Percentiles rank a stretch among this genome's conserved stretches.
Evolutionary conservation across 2,113 vertebrate species (phyloP).

Genomic region (Carlito syrichta): DNA sequence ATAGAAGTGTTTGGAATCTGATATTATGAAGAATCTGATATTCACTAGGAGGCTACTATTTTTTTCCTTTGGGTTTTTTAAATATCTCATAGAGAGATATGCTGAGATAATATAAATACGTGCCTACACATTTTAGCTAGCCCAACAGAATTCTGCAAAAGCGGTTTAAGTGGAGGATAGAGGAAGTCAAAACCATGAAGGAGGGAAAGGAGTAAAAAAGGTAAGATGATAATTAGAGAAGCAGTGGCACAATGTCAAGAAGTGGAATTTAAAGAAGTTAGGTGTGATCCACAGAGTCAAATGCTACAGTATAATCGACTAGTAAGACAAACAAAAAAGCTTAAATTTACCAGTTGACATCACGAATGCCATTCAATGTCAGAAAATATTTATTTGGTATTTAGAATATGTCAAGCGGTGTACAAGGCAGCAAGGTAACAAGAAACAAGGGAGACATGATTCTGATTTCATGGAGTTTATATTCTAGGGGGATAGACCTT

Average conservation of each 20-base stretch:
- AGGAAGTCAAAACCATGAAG: not conserved
- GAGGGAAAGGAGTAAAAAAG: not conserved
- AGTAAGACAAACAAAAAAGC: not conserved
- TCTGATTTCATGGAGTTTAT: not conserved
- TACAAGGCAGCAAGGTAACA: not conserved
- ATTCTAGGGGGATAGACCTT: not conserved
- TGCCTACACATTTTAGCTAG: too few relatives aligned
- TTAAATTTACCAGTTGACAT: not conserved
- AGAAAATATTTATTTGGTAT: not conserved
- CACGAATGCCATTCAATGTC: not conserved
- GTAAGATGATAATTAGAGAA: not conserved
- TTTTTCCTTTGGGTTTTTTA: too few relatives aligned
- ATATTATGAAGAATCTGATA: too few relatives aligned
- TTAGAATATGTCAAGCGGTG: not conserved
- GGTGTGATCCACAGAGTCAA: not conserved
- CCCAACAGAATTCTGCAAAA: not conserved
- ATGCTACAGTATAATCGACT: not conserved
- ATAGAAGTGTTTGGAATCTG: too few relatives aligned
- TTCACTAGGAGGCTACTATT: too few relatives aligned
- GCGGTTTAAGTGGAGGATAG: not conserved
- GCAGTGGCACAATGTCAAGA: not conserved
- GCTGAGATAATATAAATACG: too few relatives aligned
- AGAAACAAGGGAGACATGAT: not conserved
- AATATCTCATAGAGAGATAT: too few relatives aligned
- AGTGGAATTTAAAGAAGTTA: not conserved